A percentile compares a stretch with the other conserved stretches of the same genome.
Conservation (phyloP, 2,113 vertebrate species). For the Mormoops blainvillei region DNA sequence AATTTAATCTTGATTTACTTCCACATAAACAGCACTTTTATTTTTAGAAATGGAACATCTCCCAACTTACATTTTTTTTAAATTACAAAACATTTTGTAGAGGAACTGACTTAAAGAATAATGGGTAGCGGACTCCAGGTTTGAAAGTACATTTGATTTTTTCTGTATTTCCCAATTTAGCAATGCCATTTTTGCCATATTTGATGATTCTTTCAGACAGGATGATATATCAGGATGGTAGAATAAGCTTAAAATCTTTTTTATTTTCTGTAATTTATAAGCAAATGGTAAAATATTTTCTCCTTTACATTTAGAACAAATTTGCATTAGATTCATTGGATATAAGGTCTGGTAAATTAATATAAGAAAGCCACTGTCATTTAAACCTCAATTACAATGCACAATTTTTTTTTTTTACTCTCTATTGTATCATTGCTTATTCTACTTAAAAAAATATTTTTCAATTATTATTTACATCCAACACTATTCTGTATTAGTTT, state of each 20-base stretch:
- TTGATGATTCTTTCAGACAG: not conserved
- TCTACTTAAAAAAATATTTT: not conserved
- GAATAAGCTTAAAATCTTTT: not conserved
- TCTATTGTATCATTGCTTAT: not conserved
- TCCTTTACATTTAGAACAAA: not conserved
- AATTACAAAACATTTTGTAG: not conserved
- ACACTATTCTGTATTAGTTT: not conserved
- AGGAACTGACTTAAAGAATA: not conserved
- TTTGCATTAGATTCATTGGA: slow-evolving; percentile 56
- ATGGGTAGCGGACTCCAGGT: not conserved
- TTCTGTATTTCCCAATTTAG: not conserved
- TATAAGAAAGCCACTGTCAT: slow-evolving; percentile 60
- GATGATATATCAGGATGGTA: not conserved
- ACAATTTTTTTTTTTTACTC: not conserved
- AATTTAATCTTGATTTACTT: not conserved
- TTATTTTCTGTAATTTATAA: slow-evolving; percentile 68
- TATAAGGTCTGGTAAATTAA: slow-evolving; percentile 64
- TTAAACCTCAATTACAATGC: not conserved
- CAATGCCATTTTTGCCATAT: not conserved
- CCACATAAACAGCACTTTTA: not conserved
- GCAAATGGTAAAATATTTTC: slow-evolving; percentile 30
- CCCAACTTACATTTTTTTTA: not conserved
- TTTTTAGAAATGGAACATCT: not conserved
- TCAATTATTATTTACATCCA: not conserved
- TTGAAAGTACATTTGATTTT: not conserved